A percentile compares a stretch with the other conserved stretches of the same genome.
Evolutionary conservation across 2,797 vertebrate genomes (phyloP).

Genomic region (Dipus sagitta): DNA sequence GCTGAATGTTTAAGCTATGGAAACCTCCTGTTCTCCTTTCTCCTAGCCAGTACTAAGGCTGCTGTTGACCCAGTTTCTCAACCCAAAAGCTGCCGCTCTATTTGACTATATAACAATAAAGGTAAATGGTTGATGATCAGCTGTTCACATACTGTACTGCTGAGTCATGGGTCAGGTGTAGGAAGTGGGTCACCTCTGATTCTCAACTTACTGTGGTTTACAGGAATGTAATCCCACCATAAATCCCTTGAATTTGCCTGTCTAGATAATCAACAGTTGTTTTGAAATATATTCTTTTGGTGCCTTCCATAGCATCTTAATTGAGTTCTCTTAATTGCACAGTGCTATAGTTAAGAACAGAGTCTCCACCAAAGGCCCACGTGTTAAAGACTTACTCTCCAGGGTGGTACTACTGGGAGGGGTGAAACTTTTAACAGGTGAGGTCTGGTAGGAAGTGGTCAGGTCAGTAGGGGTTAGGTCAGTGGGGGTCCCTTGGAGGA

Average conservation of each 20-base stretch:
- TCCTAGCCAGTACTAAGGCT: not conserved
- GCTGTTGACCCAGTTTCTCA: not conserved
- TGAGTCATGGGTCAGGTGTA: not conserved
- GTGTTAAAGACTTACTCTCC: not conserved
- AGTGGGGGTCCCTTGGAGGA: not conserved
- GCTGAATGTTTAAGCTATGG: not conserved
- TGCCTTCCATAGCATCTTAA: not conserved
- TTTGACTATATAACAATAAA: not conserved
- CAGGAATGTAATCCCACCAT: not conserved
- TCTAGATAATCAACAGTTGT: not conserved
- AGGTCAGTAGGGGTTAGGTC: not conserved
- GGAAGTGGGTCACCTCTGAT: not conserved
- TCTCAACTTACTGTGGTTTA: not conserved
- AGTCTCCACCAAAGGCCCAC: not conserved
- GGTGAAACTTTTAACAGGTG: not conserved
- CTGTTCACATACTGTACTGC: too few relatives aligned
- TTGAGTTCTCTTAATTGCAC: not conserved
- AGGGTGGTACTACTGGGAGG: too few relatives aligned
- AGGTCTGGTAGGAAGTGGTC: not conserved
- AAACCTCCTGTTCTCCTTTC: not conserved
- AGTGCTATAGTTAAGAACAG: not conserved
- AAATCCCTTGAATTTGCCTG: conserved; percentile 7
- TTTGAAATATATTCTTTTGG: not conserved
- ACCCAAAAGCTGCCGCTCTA: not conserved
- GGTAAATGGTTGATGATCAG: not conserved